These are phyloP conservation scores for Atta cephalotes DNA, from an alignment of 1,140 invertebrate species.

Conservation along the genomic window DNA sequence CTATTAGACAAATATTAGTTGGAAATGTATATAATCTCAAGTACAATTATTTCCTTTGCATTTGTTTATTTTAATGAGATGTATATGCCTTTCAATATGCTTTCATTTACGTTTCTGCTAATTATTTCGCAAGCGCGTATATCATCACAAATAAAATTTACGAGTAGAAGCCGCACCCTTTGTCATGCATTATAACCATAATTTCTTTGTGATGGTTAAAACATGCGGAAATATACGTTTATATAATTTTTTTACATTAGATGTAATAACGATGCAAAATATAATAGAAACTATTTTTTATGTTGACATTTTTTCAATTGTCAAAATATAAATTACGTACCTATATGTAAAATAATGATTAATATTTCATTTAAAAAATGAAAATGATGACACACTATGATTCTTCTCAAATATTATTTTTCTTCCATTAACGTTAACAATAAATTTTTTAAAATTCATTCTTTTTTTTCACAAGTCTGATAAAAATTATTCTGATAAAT, in stretches of 20 bases:
- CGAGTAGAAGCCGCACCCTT: slow-evolving; percentile 3
- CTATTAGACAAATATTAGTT: neutral
- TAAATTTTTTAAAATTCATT: neutral
- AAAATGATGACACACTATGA: neutral
- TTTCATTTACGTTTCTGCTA: slow-evolving; percentile 14
- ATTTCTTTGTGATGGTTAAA: slow-evolving; percentile 16
- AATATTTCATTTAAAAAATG: neutral
- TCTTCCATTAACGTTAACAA: neutral
- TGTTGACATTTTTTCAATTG: neutral
- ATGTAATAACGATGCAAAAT: neutral
- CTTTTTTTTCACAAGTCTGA: neutral
- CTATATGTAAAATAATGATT: neutral
- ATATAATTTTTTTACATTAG: neutral
- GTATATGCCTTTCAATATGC: neutral
- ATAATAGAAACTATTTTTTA: neutral
- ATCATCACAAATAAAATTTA: slow-evolving; percentile 70
- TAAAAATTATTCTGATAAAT: neutral
- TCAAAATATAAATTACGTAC: neutral
- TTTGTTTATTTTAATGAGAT: neutral
- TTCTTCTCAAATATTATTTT: neutral
- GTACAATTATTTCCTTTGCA: neutral
- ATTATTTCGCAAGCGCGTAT: slow-evolving; percentile 47
- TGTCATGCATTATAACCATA: slow-evolving; percentile 56
- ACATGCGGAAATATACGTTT: slow-evolving; percentile 14
- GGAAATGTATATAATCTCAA: neutral